A percentile compares a stretch with the other conserved stretches of the same genome.
Conservation (phyloP, 2,113 vertebrate species). For the Callipepla californica region DNA sequence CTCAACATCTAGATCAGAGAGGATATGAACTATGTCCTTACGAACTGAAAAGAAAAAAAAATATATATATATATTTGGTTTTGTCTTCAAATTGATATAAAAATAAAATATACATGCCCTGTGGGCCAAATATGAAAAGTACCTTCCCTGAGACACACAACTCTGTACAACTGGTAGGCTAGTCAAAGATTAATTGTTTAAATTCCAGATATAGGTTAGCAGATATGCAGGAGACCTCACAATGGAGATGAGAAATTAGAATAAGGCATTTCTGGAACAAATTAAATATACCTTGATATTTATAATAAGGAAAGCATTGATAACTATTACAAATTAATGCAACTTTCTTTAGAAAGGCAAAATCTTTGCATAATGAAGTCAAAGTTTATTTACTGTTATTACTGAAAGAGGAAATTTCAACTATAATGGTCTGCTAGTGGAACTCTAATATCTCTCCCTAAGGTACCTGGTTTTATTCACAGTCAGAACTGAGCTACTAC, state of each 20-base stretch:
- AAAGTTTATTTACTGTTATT: background rate
- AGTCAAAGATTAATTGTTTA: background rate
- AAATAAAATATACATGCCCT: background rate
- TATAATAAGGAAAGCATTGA: background rate
- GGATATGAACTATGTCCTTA: conserved; percentile 81
- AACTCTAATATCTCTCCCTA: background rate
- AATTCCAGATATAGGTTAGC: background rate
- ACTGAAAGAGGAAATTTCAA: background rate
- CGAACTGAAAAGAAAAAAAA: conserved; percentile 76
- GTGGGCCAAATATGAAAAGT: background rate
- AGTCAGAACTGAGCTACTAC: background rate
- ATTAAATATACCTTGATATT: background rate
- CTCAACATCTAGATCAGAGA: conserved; percentile 87
- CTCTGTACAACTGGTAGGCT: background rate
- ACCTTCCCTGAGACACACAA: background rate
- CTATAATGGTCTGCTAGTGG: background rate
- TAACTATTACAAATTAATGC: background rate
- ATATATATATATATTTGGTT: background rate
- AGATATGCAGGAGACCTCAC: background rate
- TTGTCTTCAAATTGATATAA: background rate
- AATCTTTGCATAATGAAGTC: background rate
- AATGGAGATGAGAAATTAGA: background rate
- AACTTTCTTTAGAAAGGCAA: background rate
- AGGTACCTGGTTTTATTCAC: background rate
- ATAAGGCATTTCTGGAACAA: background rate